Conservation (phyloP, 2,888 invertebrate genomes). For the Drosophila colorata region DNA sequence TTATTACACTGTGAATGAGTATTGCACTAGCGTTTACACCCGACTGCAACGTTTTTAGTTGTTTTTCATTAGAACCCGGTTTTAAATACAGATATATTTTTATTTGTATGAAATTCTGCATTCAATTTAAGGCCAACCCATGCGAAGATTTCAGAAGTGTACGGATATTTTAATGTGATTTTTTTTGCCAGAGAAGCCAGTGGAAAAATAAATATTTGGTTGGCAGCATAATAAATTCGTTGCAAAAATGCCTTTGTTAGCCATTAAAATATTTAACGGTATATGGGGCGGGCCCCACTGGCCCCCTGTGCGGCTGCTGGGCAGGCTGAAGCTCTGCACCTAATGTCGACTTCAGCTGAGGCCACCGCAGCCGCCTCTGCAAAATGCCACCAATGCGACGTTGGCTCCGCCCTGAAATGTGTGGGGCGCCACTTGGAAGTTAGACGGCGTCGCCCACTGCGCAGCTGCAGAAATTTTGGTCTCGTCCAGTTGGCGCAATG, state of each 20-base stretch:
- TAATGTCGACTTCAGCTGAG: conserved; percentile 44
- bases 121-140: neutral
- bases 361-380: conserved; percentile 17
- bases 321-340: conserved; percentile 51
- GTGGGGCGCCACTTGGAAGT: conserved; percentile 65
- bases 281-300: conserved; percentile 13
- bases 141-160: conserved; percentile 4
- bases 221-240: conserved; percentile 70
- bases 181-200: conserved; percentile 9
- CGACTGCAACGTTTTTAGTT: too few relatives aligned
- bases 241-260: conserved; percentile 72
- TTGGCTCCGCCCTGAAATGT: conserved; percentile 71
- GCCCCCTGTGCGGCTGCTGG: conserved; percentile 21
- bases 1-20: too few relatives aligned
- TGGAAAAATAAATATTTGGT: conserved; percentile 56
- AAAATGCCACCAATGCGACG: conserved; percentile 67
- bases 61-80: too few relatives aligned
- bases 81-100: neutral
- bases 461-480: conserved; percentile 67
- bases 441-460: conserved; percentile 62
- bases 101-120: neutral
- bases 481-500: conserved; percentile 70
- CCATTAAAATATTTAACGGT: conserved; percentile 72
- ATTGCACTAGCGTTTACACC: too few relatives aligned
- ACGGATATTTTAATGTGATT: conserved; percentile 18